Evolutionary conservation across 2,113 vertebrate genomes (phyloP), one percentile per base, ranked within the genome.

Genomic region (Thermophis baileyi): DNA sequence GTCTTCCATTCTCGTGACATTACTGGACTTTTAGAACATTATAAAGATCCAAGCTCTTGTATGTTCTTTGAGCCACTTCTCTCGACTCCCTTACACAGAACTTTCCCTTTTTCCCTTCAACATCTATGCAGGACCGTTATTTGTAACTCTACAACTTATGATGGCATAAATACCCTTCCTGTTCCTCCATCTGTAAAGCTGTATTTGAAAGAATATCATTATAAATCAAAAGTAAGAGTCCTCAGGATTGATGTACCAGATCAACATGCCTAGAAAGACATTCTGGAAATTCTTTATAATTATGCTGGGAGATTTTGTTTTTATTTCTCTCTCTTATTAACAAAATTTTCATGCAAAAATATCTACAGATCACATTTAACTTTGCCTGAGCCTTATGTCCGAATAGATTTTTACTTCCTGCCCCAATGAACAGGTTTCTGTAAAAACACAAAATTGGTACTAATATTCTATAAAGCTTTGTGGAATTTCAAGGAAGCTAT

Each of bases 51-150:
- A 0, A 98, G 98, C 60, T 98, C 98, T 88, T 99, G 99, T 98
- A 99, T 99, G 98, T 99, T 99, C 97, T 99, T 99, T 53, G 99
- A 99, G 95, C 99, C 99, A 0, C 98, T 99, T 74, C 97, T 99
- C 9, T 99, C 99, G 87, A 98, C 98, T 11, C 99, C 99, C 0
- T 97, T 99, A 14, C 97, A 98, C 69, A 98, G 99, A 96, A 99
- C 98, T 94, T 99, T 99, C 93, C 98, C 99, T 25, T 99, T 99
- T 95, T 98, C 99, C 46, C 97, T 99, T 3, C 99, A 99, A 92
- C 99, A 99, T 93, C 98, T 99, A 96, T 99, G 98, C 96, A 98
- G 99, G 96, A 98, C 98, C 0, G 98, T 99, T 87, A 98, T 99
- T 96, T 99, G 99, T 94, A 99, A 98, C 97, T 97, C 97, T 94